Base-by-base conservation (phyloP, 2,797 vertebrate species). In the Pitangus sulphuratus region DNA sequence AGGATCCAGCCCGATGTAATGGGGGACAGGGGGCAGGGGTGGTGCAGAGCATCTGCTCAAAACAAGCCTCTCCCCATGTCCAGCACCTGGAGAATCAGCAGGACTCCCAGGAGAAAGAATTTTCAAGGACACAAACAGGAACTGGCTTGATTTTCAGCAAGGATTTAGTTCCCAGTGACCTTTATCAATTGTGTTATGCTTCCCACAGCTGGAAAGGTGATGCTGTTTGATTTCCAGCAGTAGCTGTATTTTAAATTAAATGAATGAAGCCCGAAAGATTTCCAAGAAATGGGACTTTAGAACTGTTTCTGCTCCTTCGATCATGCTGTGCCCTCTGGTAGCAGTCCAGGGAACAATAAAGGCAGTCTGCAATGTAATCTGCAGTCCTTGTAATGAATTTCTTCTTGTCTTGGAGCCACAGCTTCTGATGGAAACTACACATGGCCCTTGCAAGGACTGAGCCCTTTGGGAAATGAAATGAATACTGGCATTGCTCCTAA, bases 271-370 rank as follows among this genome's bases (percentile, higher is more conserved):
- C 24, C 62, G 31, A 25, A 56, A 69, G 22, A 89, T 80, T 92
- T 92, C 74, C 48, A 76, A 77, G 91, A 95, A 95, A 53, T 9
- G 53, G 66, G 71, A 60, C 71, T 70, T 83, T 24, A 80, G 60
- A 77, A 69, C 15, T n/a, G 69, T n/a, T 91, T 40, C 58, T 69
- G 57, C 35, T 81, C 83, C 83, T 89, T 79, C 1, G 2, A 6
- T 84, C 89, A 86, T 64, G 14, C 61, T 54, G 58, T 33, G 45
- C n/a, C 61, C 84, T 40, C 85, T 92, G 84, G 84, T 87, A 35
- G n/a, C 12, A 58, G 56, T 69, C 87, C 90, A 94, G 87, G 64
- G 72, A 93, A 62, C 47, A 92, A 93, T 70, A 91, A 93, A 86
- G 45, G 57, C 83, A 53, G 90, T 2, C 48, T 90, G 40, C 81